Base-by-base conservation (phyloP, 2,888 invertebrate genomes). In the Agriotes lineatus region DNA sequence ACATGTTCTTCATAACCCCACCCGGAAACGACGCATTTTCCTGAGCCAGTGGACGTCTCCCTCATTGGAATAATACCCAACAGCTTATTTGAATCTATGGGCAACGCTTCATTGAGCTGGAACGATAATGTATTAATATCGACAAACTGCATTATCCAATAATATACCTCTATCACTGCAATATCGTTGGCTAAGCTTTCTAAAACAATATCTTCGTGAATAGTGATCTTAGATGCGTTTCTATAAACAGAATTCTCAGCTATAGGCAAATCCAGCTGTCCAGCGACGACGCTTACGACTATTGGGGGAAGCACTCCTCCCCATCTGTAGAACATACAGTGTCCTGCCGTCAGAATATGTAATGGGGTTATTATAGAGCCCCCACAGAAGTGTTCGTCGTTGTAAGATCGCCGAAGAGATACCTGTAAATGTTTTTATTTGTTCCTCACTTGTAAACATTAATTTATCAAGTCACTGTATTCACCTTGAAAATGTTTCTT, bases 291-390 rank as follows among this genome's bases (percentile, higher is more conserved):
- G 25, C 73, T 75, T 2, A 78, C 73, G 6, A 73, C 68, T 4
- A 73, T 58, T 0, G 75, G 68, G 2, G 77, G 75, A 20, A 78
- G 50, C 12, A 72, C 9, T 4, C 78, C 79, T 5, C 79, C 79
- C 79, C 79, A 79, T 7, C 58, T 58, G 67, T 78, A 79, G 61
- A 59, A 76, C 72, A 77, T 73, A 42, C 80, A 80, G 67, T 80
- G 80, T 0, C 79, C 80, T 4, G 79, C 80, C 3, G 78, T 78
- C 14, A 80, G 30, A 20, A 80, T 70, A 59, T 77, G 76, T 12
- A 61, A 56, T 9, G 74, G 59, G 4, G 71, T 70, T 33, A 80
- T 76, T 18, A 80, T 64, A 1, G 74, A 62, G 0, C 78, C 80
- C 5, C 80, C 79, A 62, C 80, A 80, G 44, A 77, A 77, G 62